Evolutionary conservation across 1,140 invertebrate genomes (phyloP), one percentile per base, ranked within the genome.

Genomic region (Drosophila navojoa): DNA sequence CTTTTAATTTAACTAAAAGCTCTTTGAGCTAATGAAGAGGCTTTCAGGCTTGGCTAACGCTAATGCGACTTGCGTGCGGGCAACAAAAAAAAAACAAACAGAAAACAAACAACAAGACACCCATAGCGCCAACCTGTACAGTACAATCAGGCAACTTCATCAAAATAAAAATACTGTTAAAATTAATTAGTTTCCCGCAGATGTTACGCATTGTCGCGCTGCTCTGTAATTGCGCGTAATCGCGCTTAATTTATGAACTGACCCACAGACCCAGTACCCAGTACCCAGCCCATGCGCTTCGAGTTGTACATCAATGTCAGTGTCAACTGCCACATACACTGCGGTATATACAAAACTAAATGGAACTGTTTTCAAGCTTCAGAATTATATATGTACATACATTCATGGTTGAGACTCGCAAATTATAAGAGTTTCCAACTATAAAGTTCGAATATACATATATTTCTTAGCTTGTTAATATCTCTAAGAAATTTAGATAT

Each of bases 1-100:
- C 59, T 86, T 86, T 81, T 86, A 86, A 86, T 86, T 86, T 79
- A 57, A 67, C 76, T 86, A 86, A 86, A 82, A 86, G 81, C 70
- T 59, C 76, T 44, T 15, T 16, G 11, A 50, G 53, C 38, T 60
- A 62, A 70, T 62, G 52, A 70, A 74, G 64, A 54, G 40, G 16
- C 40, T 53, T 22, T 44, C 42, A 70, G 81, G 77, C 77, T 71
- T 77, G 52, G 63, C 72, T 16, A 38, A 40, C 55, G 40, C 66
- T 80, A 80, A 80, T 79, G 61, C 60, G 69, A 32, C 63, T 85
- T 85, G 81, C 81, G 81, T 85, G 81, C 71, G 62, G 66, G 64
- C 64, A 16, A n/a, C 11, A 5, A 53, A 45, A 22, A 22, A 22
- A 22, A 22, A 22, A 22, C 2, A 22, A 1, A 22, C 2, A 19